Conservation (phyloP, 2,113 vertebrate genomes). For the Arvicanthis niloticus region DNA sequence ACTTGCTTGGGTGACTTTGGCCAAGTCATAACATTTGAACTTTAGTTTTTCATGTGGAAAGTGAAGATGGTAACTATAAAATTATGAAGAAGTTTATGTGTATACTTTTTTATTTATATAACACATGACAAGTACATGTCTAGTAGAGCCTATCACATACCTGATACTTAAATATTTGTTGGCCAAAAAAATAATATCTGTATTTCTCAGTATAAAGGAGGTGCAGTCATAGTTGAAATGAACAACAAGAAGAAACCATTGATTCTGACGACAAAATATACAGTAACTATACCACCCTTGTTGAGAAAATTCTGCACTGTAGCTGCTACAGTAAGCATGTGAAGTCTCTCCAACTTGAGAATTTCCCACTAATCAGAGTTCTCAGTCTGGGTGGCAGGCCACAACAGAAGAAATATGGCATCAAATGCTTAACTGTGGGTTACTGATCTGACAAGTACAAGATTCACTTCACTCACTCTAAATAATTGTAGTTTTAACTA, state of each 20-base stretch:
- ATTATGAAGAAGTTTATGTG: background rate
- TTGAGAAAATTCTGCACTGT: background rate
- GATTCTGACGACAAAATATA: conserved; percentile 15
- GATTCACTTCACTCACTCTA: conserved; percentile 49
- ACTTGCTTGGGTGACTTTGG: background rate
- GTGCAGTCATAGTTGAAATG: background rate
- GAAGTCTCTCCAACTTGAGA: conserved; percentile 41
- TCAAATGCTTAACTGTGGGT: conserved; percentile 5
- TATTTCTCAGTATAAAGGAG: conserved; percentile 20
- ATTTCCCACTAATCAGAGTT: conserved; percentile 26
- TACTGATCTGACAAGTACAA: conserved; percentile 11
- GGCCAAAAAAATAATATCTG: conserved; percentile 42
- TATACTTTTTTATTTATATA: background rate
- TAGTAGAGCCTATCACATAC: background rate
- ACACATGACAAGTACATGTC: background rate
- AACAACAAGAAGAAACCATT: conserved; percentile 44
- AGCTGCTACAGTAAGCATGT: background rate
- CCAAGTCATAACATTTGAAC: conserved; percentile 34
- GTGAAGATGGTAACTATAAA: background rate
- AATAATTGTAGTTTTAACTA: conserved; percentile 35
- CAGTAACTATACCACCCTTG: background rate
- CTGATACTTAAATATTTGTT: conserved; percentile 40
- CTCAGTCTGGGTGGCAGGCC: background rate
- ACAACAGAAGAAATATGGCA: background rate
- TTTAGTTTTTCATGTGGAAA: conserved; percentile 58